Base-by-base conservation (phyloP, 2,797 vertebrate species). In the Dendrocincla tyrannina region DNA sequence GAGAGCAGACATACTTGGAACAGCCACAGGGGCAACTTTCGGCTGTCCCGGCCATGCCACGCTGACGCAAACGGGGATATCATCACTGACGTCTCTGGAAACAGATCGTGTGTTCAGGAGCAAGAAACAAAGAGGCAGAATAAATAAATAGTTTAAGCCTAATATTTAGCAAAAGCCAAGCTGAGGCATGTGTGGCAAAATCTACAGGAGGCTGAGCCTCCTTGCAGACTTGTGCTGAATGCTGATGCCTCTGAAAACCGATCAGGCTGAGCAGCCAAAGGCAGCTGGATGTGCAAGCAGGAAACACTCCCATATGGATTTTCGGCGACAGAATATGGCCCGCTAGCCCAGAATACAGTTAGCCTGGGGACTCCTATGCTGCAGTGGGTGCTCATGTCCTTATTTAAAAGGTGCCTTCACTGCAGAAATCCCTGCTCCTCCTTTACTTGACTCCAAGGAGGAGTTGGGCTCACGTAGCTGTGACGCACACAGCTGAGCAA, bases 151-250 rank as follows among this genome's bases (percentile, higher is more conserved):
- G 22, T 46, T 92, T 91, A 20, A 10, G 23, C 23, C 28, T 44
- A 84, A 66, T 49, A 67, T 47, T 73, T 81, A 78, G 52, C 18
- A 73, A 86, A 86, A 90, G 39, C 50, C 53, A 78, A 89, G n/a
- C 17, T 25, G 28, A 75, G 49, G 62, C 42, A 49, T 0, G 13
- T 17, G 55, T 84, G 55, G 62, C 50, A 81, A 84, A 86, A 84
- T 11, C 76, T 55, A 24, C 62, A 35, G 59, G 63, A 94, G 69
- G n/a, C 28, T 78, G 58, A 88, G 67, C 53, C 46, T 75, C 69
- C 33, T 72, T 11, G 35, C 39, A 60, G 66, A 5, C 30, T 77
- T 28, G 24, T 1, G 2, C 49, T 53, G 88, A 72, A 56, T 19
- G 30, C 39, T 85, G 59, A 70, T 53, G 52, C 47, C 52, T 47